Evolutionary conservation across 1,140 invertebrate genomes (phyloP), one percentile per base, ranked within the genome.

Genomic region (Saccostrea cuccullata): DNA sequence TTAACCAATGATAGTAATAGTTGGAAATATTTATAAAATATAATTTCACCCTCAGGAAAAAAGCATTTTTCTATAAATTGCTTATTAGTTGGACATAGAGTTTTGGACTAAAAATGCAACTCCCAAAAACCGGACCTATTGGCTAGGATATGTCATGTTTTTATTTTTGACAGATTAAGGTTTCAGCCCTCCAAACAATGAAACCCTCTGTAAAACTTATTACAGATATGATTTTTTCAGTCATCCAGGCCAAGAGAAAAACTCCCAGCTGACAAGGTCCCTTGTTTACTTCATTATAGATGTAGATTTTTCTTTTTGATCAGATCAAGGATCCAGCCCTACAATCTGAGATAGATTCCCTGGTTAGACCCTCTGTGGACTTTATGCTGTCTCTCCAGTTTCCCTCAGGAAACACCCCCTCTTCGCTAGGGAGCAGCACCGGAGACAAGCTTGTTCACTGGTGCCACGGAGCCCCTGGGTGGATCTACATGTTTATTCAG

Each of bases 381-480:
- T 97, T 96, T 93, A 93, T 98, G 88, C 90, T 94, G 85, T 91
- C 91, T 23, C 86, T 95, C 17, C 90, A 96, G 91, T 97, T 96
- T 94, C 94, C 96, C n/a, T 97, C 97, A 17, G 97, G 97, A 3
- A 99, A 99, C 95, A 97, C 97, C 94, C 97, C 97, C 5, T 98
- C 98, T 0, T 98, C 98, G 0, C 85, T 97, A 0, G 96, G 96
- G 20, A 97, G 96, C 91, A 95, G 95, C 56, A 95, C 94, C 56
- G 92, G 92, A n/a, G 98, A 99, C 93, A 96, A 96, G 94, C 96
- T 99, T 70, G 96, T 99, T 2, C 98, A 99, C 91, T 99, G 98
- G 98, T 99, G 98, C 96, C 98, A 99, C 94, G 98, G 98, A 20
- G 97, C 98, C 30, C 97, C 98, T 77, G 98, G 98, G 23, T 97